These are phyloP conservation scores for Tyto alba DNA, from an alignment of 2,113 vertebrate species.

Conservation along the genomic window DNA sequence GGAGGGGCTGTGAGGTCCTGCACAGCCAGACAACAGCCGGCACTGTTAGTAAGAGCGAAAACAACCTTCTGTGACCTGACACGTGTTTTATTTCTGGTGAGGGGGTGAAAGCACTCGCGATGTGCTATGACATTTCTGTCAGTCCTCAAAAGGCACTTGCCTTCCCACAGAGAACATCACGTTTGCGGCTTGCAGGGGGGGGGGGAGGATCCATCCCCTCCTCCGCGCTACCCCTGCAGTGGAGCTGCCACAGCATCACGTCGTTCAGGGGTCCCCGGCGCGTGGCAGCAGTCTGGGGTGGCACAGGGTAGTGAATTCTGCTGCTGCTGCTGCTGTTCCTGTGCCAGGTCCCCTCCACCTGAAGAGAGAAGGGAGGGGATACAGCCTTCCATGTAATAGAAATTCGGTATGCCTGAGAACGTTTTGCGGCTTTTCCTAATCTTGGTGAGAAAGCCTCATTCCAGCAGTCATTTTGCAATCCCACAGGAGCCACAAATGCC, in stretches of 20 bases:
- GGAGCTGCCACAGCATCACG: not conserved
- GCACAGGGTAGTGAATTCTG: not conserved
- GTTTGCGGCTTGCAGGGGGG: not conserved
- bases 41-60: not conserved
- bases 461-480: not conserved
- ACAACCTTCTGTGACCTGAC: conserved; percentile 37
- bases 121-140: conserved; percentile 4
- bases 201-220: not conserved
- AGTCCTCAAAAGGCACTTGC: not conserved
- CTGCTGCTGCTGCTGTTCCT: not conserved
- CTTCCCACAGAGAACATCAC: not conserved
- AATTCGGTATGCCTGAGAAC: not conserved
- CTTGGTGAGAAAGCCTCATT: not conserved
- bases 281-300: not conserved
- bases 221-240: not conserved
- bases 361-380: not conserved
- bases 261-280: rapidly evolving
- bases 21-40: conserved; percentile 20
- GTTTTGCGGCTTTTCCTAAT: not conserved
- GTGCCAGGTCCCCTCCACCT: not conserved
- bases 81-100: conserved; percentile 28
- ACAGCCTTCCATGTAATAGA: not conserved
- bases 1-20: not conserved
- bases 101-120: conserved; percentile 1
- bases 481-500: not conserved